Evolutionary conservation across 2,113 vertebrate species (phyloP).

Genomic region (Deroptyus accipitrinus): DNA sequence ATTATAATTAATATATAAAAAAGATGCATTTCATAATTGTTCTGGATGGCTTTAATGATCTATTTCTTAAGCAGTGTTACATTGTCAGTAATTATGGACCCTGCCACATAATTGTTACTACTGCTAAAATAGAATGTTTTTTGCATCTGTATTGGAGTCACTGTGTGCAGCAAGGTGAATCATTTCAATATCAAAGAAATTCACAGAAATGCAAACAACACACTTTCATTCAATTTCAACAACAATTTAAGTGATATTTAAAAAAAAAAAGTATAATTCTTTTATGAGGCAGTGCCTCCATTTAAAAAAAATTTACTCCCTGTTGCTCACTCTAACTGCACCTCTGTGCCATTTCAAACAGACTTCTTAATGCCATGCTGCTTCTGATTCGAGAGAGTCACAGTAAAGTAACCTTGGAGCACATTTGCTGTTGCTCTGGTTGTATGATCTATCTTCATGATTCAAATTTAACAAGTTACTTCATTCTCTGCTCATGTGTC

Average conservation of each 20-base stretch:
- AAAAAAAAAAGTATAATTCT: background rate
- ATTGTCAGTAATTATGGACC: background rate
- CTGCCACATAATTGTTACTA: background rate
- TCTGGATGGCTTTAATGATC: background rate
- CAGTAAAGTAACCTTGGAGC: background rate
- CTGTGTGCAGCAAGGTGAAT: background rate
- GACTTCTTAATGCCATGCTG: background rate
- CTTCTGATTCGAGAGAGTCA: background rate
- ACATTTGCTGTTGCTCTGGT: background rate
- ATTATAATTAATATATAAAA: background rate
- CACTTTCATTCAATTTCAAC: background rate
- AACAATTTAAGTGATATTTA: background rate
- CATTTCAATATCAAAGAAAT: background rate
- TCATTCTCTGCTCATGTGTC: background rate
- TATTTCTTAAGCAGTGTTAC: background rate
- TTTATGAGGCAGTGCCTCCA: background rate
- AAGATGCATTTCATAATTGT: rapidly evolving
- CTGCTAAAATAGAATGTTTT: background rate
- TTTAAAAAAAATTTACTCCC: background rate
- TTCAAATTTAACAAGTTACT: background rate
- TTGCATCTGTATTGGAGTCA: background rate
- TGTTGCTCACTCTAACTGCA: background rate
- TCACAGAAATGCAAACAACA: background rate
- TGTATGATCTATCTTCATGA: background rate
- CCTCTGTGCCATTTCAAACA: background rate